These are phyloP conservation scores for Leiothrix lutea DNA, from an alignment of 2,113 vertebrate genomes.

Conservation along the genomic window DNA sequence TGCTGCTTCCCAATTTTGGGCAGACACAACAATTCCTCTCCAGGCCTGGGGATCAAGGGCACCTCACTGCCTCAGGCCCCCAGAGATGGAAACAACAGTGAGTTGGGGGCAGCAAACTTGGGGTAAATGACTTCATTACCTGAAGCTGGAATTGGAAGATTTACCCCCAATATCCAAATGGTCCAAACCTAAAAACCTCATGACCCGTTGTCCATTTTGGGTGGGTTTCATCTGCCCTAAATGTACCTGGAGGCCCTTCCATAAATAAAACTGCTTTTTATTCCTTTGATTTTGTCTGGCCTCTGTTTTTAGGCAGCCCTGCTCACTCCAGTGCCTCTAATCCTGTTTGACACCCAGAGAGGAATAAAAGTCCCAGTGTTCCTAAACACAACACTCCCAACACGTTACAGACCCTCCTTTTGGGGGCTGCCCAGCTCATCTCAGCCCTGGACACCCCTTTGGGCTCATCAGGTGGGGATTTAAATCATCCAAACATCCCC, in stretches of 20 bases:
- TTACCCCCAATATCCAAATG: background rate
- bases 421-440: background rate
- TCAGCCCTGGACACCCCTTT: background rate
- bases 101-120: background rate
- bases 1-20: background rate
- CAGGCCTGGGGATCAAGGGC: background rate
- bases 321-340: background rate
- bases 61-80: background rate
- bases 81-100: background rate
- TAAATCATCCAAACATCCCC: background rate
- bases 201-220: background rate
- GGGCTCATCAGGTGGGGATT: background rate
- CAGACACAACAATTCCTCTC: background rate
- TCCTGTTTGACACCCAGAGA: background rate
- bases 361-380: background rate
- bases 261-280: background rate
- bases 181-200: background rate
- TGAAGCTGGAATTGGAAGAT: background rate
- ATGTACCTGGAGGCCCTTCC: background rate
- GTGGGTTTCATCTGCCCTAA: background rate
- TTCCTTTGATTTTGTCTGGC: background rate
- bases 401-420: background rate
- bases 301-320: background rate
- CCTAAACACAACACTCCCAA: background rate
- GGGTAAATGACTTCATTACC: background rate